Evolutionary conservation across 2,797 vertebrate genomes (phyloP).

Genomic region (Melanotaenia parkinsoni): DNA sequence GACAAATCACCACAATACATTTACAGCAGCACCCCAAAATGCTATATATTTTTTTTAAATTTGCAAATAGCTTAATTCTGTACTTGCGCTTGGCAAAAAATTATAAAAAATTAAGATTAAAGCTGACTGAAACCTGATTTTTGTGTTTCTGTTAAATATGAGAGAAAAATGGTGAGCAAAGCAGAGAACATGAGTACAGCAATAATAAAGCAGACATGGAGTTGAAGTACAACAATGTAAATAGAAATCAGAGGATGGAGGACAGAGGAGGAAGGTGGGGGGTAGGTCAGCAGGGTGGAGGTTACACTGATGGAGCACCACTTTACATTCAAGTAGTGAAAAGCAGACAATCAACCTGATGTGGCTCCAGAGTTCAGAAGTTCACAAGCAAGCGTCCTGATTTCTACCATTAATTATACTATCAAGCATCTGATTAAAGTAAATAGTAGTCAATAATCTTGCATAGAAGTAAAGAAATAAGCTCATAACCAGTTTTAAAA

Average conservation of each 20-base stretch:
- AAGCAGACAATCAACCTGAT: conserved; percentile 70
- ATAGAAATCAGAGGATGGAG: conserved; percentile 34
- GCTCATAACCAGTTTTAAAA: neutral
- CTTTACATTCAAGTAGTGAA: conserved; percentile 59
- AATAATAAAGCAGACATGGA: conserved; percentile 33
- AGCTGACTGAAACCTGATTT: neutral
- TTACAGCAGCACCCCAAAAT: neutral
- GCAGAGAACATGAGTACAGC: conserved; percentile 9
- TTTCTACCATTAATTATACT: conserved; percentile 39
- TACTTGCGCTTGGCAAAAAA: neutral
- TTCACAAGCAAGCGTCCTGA: conserved; percentile 50
- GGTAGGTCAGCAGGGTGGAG: conserved; percentile 32
- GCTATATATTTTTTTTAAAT: neutral
- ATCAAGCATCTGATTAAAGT: conserved; percentile 44
- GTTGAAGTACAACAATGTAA: conserved; percentile 42
- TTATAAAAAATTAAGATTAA: neutral
- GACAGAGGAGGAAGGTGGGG: conserved; percentile 10
- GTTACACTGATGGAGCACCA: conserved; percentile 62
- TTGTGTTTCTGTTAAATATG: neutral
- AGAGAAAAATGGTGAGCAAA: conserved; percentile 17
- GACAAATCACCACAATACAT: conserved; percentile 74
- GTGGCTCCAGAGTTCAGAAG: conserved; percentile 55
- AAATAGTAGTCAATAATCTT: conserved; percentile 16
- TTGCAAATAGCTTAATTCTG: neutral
- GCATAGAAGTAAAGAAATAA: conserved; percentile 21